phyloP scores from a whole-genome alignment of 2,797 vertebrate genomes.

The Triplophysa bombifrons region DNA sequence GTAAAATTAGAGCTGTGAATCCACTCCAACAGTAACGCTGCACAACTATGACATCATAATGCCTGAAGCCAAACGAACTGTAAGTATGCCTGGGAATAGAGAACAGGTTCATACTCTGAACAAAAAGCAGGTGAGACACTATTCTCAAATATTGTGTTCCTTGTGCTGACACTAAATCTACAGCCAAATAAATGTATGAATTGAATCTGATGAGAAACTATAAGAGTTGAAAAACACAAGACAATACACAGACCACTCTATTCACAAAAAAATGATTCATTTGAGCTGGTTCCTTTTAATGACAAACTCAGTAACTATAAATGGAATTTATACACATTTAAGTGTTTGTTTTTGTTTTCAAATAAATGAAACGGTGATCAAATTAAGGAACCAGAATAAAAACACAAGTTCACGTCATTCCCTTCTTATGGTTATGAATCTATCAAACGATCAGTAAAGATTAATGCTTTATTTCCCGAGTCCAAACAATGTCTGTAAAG shows the following conservation, averaged over 20 bases:
- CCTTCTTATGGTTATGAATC: constrained; percentile 36
- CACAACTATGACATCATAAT: constrained; percentile 74
- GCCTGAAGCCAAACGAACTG: constrained; percentile 45
- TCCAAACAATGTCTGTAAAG: constrained; percentile 33
- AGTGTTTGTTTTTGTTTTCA: not conserved
- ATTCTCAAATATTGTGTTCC: not conserved
- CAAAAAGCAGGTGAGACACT: not conserved
- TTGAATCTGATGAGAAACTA: constrained; percentile 48
- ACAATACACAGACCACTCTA: not conserved
- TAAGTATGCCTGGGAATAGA: not conserved
- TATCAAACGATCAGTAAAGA: constrained; percentile 46
- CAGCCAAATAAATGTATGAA: constrained; percentile 16
- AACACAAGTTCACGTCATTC: not conserved
- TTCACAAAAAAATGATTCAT: not conserved
- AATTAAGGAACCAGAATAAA: not conserved
- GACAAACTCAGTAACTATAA: not conserved
- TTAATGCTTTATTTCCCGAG: constrained; percentile 40
- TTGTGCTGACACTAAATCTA: not conserved
- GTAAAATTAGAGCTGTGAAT: constrained; percentile 72
- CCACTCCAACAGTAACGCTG: constrained; percentile 64
- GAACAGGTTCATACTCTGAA: not conserved
- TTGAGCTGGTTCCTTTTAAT: not conserved
- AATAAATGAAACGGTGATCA: not conserved
- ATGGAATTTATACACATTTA: not conserved
- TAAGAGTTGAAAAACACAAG: constrained; percentile 35